These are phyloP conservation scores for Dromococcyx pavoninus DNA, from an alignment of 2,797 vertebrate genomes.

Conservation along the genomic window DNA sequence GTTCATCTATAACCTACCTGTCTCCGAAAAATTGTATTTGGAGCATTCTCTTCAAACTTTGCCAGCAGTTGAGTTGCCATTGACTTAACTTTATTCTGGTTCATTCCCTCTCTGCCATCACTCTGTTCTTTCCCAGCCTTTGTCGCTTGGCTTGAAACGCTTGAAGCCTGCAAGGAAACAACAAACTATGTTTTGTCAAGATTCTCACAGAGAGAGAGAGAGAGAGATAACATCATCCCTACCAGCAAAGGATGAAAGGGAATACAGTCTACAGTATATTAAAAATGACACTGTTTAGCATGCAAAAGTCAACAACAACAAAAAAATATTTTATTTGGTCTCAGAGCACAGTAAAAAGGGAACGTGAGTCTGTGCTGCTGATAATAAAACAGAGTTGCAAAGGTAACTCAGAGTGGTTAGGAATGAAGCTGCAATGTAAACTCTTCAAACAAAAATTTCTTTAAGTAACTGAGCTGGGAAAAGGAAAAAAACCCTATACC, in stretches of 20 bases:
- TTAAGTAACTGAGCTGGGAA: background rate
- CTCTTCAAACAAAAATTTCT: background rate
- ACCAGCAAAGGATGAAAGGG: background rate
- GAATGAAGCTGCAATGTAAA: background rate
- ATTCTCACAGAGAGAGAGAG: background rate
- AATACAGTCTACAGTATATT: background rate
- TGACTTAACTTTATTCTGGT: conserved; percentile 92
- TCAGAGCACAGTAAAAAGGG: background rate
- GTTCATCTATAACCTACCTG: conserved; percentile 79
- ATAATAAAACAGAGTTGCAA: background rate
- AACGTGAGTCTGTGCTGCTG: background rate
- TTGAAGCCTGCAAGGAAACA: conserved; percentile 76
- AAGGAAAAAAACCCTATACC: background rate
- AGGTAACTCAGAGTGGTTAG: background rate
- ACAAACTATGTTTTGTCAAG: background rate
- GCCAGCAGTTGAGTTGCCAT: conserved; percentile 93
- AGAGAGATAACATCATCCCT: background rate
- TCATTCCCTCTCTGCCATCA: conserved; percentile 78
- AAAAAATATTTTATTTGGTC: background rate
- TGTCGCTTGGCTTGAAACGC: conserved; percentile 75
- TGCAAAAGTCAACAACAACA: background rate
- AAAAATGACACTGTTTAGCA: background rate
- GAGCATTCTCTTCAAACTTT: conserved; percentile 90
- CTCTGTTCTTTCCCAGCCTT: conserved; percentile 64
- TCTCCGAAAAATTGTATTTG: conserved; percentile 76